A percentile compares a stretch with the other conserved stretches of the same genome.
Evolutionary conservation across 2,113 vertebrate species (phyloP).

Genomic region (Callospermophilus lateralis): DNA sequence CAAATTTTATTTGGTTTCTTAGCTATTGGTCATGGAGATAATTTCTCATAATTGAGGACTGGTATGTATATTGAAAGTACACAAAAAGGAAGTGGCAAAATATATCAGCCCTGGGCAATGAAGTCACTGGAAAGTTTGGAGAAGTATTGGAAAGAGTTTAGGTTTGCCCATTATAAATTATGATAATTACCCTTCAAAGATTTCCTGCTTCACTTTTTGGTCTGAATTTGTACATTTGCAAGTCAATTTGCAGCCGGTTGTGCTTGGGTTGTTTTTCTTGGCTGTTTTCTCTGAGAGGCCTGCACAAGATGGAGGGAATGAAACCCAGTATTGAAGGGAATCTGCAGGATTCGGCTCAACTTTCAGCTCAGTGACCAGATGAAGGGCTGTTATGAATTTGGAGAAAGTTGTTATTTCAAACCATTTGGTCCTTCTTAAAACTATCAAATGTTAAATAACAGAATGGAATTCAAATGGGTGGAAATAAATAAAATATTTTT

Average conservation of each 20-base stretch:
- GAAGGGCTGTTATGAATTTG: slow-evolving; percentile 75
- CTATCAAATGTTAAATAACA: slow-evolving; percentile 72
- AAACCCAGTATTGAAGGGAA: slow-evolving; percentile 69
- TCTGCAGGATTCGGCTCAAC: slow-evolving; percentile 62
- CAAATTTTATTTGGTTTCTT: slow-evolving; percentile 39
- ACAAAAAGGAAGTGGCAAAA: slow-evolving; percentile 8
- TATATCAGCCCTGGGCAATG: background rate
- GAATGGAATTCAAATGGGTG: slow-evolving; percentile 73
- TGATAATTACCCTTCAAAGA: slow-evolving; percentile 75
- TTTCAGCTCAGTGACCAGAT: slow-evolving; percentile 74
- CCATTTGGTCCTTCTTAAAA: slow-evolving; percentile 77
- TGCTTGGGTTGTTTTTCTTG: slow-evolving; percentile 80
- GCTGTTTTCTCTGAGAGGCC: slow-evolving; percentile 75
- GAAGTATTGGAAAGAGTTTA: slow-evolving; percentile 71
- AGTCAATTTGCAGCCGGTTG: slow-evolving; percentile 77
- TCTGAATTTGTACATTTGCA: slow-evolving; percentile 79
- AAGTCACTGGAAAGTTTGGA: slow-evolving; percentile 68
- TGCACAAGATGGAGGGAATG: slow-evolving; percentile 66
- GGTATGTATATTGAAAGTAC: background rate
- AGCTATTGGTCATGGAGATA: background rate
- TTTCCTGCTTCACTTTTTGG: slow-evolving; percentile 78
- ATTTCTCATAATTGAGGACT: background rate
- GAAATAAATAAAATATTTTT: slow-evolving; percentile 78
- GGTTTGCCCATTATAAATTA: slow-evolving; percentile 76
- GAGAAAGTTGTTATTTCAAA: slow-evolving; percentile 71